phyloP scores from a whole-genome alignment of 2,888 invertebrate species.

The Metopia argyrocephala region DNA sequence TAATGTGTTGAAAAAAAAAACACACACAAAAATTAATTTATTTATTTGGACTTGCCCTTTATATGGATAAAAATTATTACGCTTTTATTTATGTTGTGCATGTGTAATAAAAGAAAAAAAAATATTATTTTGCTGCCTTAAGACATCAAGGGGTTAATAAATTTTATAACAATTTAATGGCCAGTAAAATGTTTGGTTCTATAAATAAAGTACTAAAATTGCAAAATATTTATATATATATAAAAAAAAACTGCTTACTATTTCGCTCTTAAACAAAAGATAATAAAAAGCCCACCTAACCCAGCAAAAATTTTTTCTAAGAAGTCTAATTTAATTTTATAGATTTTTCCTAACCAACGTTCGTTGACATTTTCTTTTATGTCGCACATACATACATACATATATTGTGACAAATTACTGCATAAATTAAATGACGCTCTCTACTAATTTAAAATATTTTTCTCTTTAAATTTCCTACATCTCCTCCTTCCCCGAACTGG shows the following conservation, averaged over 20 bases:
- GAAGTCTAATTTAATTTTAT: neutral
- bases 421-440: constrained; percentile 25
- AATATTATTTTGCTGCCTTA: neutral
- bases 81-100: neutral
- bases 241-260: too few species aligned
- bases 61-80: neutral
- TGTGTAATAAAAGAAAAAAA: too few species aligned
- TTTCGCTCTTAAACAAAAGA: too few species aligned
- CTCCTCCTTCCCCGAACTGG: neutral
- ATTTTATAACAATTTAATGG: neutral
- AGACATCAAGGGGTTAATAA: neutral
- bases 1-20: too few species aligned
- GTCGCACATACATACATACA: too few species aligned
- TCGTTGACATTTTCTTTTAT: constrained; percentile 22
- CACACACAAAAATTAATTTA: neutral
- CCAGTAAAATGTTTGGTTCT: neutral
- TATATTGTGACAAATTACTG: constrained; percentile 32
- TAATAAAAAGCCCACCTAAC: neutral
- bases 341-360: neutral
- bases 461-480: neutral
- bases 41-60: neutral
- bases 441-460: constrained; percentile 24
- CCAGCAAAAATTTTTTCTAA: neutral
- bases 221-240: too few species aligned
- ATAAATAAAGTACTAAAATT: neutral